Evolutionary conservation across 64 coral and sea anemone species (phyloP).

Genomic region (Montipora capricornis): DNA sequence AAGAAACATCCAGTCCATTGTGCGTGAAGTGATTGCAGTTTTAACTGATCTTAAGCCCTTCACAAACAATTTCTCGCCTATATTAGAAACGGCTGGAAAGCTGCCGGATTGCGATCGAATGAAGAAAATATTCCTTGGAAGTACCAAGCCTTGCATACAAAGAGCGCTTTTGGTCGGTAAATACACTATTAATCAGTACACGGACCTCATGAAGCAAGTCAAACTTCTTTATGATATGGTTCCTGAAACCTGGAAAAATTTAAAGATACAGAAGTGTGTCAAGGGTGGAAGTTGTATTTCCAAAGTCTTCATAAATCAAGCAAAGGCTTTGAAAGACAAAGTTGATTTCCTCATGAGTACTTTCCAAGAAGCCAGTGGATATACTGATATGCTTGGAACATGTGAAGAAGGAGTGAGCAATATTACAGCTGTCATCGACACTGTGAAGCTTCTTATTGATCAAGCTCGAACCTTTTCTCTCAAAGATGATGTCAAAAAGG

Average conservation of each 20-base stretch:
- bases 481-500: too few species aligned
- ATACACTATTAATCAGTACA: slow-evolving; percentile 56
- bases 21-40: slow-evolving; percentile 64
- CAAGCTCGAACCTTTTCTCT: slow-evolving; percentile 84
- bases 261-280: slow-evolving; percentile 86
- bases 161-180: slow-evolving; percentile 72
- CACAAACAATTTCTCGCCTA: slow-evolving; percentile 42
- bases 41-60: slow-evolving; percentile 83
- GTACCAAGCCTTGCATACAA: slow-evolving; percentile 71
- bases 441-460: slow-evolving; percentile 73
- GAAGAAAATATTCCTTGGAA: slow-evolving; percentile 49
- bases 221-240: slow-evolving; percentile 59
- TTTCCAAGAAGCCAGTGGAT: slow-evolving; percentile 73
- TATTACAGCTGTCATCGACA: slow-evolving; percentile 61
- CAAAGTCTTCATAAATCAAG: slow-evolving; percentile 89
- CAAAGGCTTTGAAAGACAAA: slow-evolving; percentile 65
- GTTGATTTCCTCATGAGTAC: slow-evolving; percentile 38
- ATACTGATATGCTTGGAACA: slow-evolving; percentile 62
- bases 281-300: slow-evolving; percentile 87
- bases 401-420: slow-evolving; percentile 66
- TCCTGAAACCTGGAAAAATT: slow-evolving; percentile 73
- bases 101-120: slow-evolving; percentile 78
- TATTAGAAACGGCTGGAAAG: slow-evolving; percentile 22
- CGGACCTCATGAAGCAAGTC: slow-evolving; percentile 65
- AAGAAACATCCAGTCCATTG: slow-evolving; percentile 53